Base-by-base conservation (phyloP, 1,140 invertebrate genomes). In the Palaemon carinicauda region DNA sequence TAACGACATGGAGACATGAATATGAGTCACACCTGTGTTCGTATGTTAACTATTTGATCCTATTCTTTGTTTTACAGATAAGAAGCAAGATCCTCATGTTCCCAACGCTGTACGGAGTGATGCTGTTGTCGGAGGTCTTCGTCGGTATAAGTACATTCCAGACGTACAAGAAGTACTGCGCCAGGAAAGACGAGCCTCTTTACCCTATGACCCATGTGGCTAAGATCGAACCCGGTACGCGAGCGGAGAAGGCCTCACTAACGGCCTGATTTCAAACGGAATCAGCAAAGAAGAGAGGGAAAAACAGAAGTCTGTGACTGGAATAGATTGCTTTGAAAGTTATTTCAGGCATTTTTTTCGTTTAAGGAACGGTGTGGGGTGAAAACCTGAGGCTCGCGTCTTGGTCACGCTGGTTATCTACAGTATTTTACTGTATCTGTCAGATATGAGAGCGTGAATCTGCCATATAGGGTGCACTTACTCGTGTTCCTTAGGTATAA, bases 101-200 rank as follows among this genome's bases (percentile, higher is more conserved):
- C 50, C 69, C 80, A 24, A 82, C 69, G 9, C 69, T 82, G 50
- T 82, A 82, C 51, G 80, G 69, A 1, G 24, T 82, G 10, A 27
- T 82, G 17, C 24, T 82, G n/a, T 12, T 74, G 3, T 10, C 29
- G 3, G 60, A 82, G 29, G 80, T 51, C 5, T n/a, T 74, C 10
- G 0, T 74, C 7, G 60, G 33, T 27, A 82, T 82, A 15, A 1
- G 24, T 7, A 0, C 15, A 19, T 82, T 24, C 80, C 65, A 82
- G 69, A 0, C 74, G 69, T 53, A 73, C 0, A 82, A 29, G 69
- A 73, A 15, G 21, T 17, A 9, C 17, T 82, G 69, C 54, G 33
- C 14, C 27, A 78, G 5, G 31, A 19, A 3, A 65, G 4, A 17
- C 0, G 33, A 77, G 3, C 10, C 50, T 19, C 33, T 71, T 1